Base-by-base conservation (phyloP, 2,797 vertebrate species). In the Nothura maculosa region DNA sequence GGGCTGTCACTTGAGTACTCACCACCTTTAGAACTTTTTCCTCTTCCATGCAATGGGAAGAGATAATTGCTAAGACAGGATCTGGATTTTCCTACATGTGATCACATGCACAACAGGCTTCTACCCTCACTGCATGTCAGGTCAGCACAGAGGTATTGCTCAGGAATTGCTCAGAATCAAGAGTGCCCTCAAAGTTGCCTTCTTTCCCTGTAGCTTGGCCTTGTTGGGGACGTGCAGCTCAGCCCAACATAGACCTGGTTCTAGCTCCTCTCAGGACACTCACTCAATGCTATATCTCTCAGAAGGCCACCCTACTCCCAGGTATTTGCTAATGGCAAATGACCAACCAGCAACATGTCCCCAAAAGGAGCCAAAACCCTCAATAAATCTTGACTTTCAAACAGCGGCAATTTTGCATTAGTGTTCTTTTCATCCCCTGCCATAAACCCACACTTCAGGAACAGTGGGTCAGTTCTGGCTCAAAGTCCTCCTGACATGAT, bases 361-460 rank as follows among this genome's bases (percentile, higher is more conserved):
- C 8, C 21, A 34, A 47, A 38, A 74, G 30, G 2, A 21, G 2
- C 32, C 48, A 32, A 78, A 78, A 22, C 17, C 7, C 19, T 42
- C 43, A 36, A 19, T 8, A 36, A 15, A 17, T 20, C 38, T 48
- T 27, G 16, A 13, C 18, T 36, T 69, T 48, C 36, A 11, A 22
- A 54, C 63, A 30, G n/a, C 64, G 57, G 12, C 27, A 12, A 14
- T 55, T 83, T 64, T 36, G 6, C 12, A 30, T 43, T 36, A 58
- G 5, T 3, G 1, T 4, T 50, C 0, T 0, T 34, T 73, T 78
- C 43, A 43, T 32, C 6, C n/a, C 20, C 62, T 69, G 38, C 38
- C 73, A 30, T 73, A 60, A 83, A 64, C 13, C 22, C 8, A 38
- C 42, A n/a, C 27, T 9, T n/a, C 24, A 27, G 28, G 14, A 72